Evolutionary conservation across 2,888 invertebrate species (phyloP).

Genomic region (Crematogaster levior): DNA sequence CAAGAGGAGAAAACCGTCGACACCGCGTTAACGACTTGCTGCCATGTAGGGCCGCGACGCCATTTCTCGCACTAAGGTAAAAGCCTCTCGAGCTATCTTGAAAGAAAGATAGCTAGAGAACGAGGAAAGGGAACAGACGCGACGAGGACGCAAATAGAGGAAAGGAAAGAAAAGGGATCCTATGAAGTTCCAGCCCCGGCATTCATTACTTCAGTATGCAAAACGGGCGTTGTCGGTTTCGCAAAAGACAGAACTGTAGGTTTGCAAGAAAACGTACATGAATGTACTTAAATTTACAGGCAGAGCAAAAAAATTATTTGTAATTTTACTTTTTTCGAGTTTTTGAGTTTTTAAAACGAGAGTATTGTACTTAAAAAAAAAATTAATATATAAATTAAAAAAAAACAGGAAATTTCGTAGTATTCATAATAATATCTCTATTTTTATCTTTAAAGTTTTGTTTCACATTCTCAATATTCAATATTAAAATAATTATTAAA

Average conservation of each 20-base stretch:
- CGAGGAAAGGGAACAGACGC: constrained; percentile 18
- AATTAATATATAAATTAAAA: not conserved
- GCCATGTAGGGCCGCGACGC: constrained; percentile 78
- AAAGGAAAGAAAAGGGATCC: constrained; percentile 64
- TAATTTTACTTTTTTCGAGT: constrained; percentile 52
- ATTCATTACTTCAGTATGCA: constrained; percentile 71
- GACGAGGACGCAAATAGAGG: constrained; percentile 37
- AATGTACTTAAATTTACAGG: constrained; percentile 21
- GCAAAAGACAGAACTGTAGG: constrained; percentile 77
- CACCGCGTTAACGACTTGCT: constrained; percentile 80
- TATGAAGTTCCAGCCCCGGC: constrained; percentile 57
- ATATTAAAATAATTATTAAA: not conserved
- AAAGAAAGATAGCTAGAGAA: constrained; percentile 57
- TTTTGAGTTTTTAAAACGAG: too few relatives aligned
- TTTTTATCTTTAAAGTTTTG: not conserved
- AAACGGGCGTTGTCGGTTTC: constrained; percentile 74
- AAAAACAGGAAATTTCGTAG: not conserved
- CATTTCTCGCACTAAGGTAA: constrained; percentile 72
- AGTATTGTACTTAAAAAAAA: not conserved
- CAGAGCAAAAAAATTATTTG: too few relatives aligned
- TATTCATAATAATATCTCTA: not conserved
- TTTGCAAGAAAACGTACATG: constrained; percentile 65
- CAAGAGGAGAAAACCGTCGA: constrained; percentile 75
- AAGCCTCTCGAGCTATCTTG: constrained; percentile 56
- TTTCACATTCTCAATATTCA: not conserved